Evolutionary conservation across 2,888 invertebrate species (phyloP), one percentile per base, ranked within the genome.

Genomic region (Hemithea aestivaria): DNA sequence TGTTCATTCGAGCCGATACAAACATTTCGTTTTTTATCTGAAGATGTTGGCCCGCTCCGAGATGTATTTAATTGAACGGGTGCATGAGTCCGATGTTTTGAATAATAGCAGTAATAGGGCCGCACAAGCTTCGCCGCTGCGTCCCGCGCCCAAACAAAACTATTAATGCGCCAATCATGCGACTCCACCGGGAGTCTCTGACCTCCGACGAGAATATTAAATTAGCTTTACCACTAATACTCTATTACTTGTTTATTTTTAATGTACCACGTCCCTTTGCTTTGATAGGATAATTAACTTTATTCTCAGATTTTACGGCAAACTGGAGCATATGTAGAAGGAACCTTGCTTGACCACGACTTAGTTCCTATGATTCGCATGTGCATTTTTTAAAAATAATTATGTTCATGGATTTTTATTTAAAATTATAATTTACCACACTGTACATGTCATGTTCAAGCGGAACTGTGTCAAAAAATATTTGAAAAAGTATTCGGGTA

Each of bases 11-110:
- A 67, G 53, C 3, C 69, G 66, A 75, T 74, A 70, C 71, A 67
- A 65, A 63, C 62, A 48, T 46, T 61, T 73, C 10, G 30, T 50
- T 74, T 74, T 78, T 72, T 62, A 60, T 68, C 51, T 58, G 51
- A 59, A 71, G 71, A 75, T 65, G 72, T 70, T 70, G 63, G 66
- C 62, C 59, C 66, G 73, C 73, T 71, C 62, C 66, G 64, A 61
- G 62, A 62, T 62, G 58, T 60, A 63, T 74, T 81, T 80, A 81
- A 83, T 79, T 78, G 75, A 79, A 66, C 67, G 65, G 66, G 72
- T 66, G 72, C 73, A 78, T 75, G 78, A 79, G 71, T 73, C 45
- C 61, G 70, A 68, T 73, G 74, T 79, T 84, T 77, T 81, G 72
- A 74, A 75, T 80, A 79, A 73, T 71, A 73, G 62, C 66, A 60